Base-by-base conservation (phyloP, 2,797 vertebrate genomes). In the Acanthornis magna region DNA sequence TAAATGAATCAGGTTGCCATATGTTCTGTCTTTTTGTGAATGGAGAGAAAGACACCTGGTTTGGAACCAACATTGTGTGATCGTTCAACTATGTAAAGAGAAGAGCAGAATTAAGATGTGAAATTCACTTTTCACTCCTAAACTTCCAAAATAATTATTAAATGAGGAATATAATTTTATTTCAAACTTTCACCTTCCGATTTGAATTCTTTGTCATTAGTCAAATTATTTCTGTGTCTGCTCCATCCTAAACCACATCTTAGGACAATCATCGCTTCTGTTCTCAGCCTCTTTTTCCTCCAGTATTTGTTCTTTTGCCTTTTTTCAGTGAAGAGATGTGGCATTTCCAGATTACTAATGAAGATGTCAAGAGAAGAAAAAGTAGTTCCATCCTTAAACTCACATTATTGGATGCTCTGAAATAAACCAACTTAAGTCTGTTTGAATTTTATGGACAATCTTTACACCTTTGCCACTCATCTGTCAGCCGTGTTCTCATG, bases 81-180 rank as follows among this genome's bases (percentile, higher is more conserved):
- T 16, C 0, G 0, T 26, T 62, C 0, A 1, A 12, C 5, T 43
- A 3, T 6, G 22, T 13, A 67, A 80, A 84, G 11, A 55, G 16
- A 85, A 74, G 25, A 66, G 40, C 16, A 77, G 42, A 91, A 75
- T 45, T 67, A 55, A 70, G 18, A 29, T 36, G 4, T 3, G 40
- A 13, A 36, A 62, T 5, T 72, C 17, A 51, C 21, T 78, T 82
- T 62, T 25, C 10, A 73, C 16, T n/a, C 7, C 20, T 25, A 40
- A 67, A 75, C 3, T 18, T 47, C 23, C 38, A 40, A 55, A 66
- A 62, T 54, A 53, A 2, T 48, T 66, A 43, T 55, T 84, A 66
- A 68, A n/a, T 53, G 48, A 87, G 30, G 5, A 70, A 76, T 51
- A 45, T 4, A n/a, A 55, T 63, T 53, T 70, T 19, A 54, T 73